phyloP scores from a whole-genome alignment of 2,888 invertebrate species.

The Erebia ligea region DNA sequence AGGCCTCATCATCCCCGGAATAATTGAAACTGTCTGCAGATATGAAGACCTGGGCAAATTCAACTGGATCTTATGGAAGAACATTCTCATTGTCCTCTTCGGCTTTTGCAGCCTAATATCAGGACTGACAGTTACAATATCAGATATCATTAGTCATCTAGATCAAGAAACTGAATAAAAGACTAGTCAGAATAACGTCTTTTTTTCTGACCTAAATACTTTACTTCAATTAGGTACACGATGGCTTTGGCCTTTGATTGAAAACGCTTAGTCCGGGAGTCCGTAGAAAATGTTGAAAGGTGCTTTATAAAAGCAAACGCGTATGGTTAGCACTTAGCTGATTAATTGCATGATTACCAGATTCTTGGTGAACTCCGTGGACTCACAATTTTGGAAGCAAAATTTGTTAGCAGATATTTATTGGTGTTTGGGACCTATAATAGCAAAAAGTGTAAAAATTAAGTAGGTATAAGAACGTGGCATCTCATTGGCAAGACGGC shows the following conservation, averaged over 20 bases:
- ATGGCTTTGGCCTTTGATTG: constrained; percentile 6
- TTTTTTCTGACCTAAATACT: constrained; percentile 15
- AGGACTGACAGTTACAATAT: constrained; percentile 77
- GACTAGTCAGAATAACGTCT: constrained; percentile 9
- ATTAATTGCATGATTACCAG: not conserved
- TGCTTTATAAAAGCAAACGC: not conserved
- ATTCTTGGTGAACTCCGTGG: not conserved
- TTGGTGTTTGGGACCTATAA: no score
- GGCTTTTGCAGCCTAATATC: constrained; percentile 85
- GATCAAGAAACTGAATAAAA: constrained; percentile 71
- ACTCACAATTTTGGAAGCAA: not conserved
- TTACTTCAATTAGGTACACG: constrained; percentile 3
- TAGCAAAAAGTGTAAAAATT: no score
- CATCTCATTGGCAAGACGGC: no score
- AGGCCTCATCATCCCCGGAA: constrained; percentile 90
- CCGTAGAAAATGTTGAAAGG: not conserved
- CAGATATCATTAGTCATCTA: constrained; percentile 63
- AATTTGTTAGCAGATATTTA: no score
- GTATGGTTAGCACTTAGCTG: not conserved
- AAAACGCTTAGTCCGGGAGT: not conserved
- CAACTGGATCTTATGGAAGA: constrained; percentile 88
- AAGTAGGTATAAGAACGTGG: no score
- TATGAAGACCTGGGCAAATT: constrained; percentile 87
- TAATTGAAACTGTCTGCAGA: constrained; percentile 87
- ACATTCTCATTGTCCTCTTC: constrained; percentile 83